phyloP scores from a whole-genome alignment of 2,888 invertebrate species.

The Hedya salicella region DNA sequence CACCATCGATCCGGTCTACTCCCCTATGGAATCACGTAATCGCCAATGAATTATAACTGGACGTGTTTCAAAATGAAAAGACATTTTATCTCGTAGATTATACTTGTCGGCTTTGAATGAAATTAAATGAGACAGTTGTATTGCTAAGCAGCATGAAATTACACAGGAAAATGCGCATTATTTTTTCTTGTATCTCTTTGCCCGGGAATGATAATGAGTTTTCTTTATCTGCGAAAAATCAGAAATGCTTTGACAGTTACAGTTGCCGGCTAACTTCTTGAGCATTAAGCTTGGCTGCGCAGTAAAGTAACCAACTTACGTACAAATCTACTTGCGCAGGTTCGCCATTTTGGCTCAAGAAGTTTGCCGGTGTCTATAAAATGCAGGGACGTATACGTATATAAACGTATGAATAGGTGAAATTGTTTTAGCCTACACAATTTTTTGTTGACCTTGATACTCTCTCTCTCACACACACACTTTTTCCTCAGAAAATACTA shows the following conservation, averaged over 20 bases:
- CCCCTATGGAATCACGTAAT: slow-evolving; percentile 46
- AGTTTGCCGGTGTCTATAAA: no score
- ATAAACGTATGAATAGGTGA: no score
- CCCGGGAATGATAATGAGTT: slow-evolving; percentile 16
- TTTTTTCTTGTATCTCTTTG: slow-evolving; percentile 28
- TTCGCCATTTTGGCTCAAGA: no score
- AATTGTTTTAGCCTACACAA: no score
- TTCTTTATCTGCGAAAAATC: neutral
- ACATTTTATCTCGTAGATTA: slow-evolving; percentile 31
- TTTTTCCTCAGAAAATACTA: no score
- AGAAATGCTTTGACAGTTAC: neutral
- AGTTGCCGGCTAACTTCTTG: no score
- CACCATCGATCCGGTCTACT: slow-evolving; percentile 76
- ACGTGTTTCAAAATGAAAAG: slow-evolving; percentile 33
- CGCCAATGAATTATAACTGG: slow-evolving; percentile 45
- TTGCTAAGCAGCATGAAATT: slow-evolving; percentile 31
- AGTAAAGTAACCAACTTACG: no score
- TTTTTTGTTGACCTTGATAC: no score
- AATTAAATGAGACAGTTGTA: slow-evolving; percentile 31
- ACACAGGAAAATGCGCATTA: slow-evolving; percentile 22
- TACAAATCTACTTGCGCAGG: no score
- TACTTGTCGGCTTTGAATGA: slow-evolving; percentile 23
- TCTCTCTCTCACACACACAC: no score
- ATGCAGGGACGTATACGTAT: no score
- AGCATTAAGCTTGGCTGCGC: no score